Conservation (phyloP, 64 coral and sea anemone species). For the Trachythela sp. region DNA sequence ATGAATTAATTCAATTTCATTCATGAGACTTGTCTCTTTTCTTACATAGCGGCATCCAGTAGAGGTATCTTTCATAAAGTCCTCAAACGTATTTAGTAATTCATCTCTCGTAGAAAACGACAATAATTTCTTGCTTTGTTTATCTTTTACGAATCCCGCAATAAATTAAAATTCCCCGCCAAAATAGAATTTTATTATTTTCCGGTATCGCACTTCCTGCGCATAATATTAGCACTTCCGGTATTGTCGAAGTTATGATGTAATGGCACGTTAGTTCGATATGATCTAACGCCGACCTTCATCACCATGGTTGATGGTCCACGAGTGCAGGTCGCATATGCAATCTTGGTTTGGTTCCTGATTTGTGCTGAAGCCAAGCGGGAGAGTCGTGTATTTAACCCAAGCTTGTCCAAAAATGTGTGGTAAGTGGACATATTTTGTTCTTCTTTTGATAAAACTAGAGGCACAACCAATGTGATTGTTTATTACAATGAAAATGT, state of each 20-base stretch:
- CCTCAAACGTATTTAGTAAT: not conserved
- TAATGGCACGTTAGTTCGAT: too few relatives aligned
- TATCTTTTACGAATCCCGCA: too few relatives aligned
- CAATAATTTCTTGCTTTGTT: not conserved
- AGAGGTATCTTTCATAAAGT: not conserved
- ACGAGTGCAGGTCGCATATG: conserved; percentile 9
- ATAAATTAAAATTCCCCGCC: too few relatives aligned
- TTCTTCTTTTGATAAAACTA: not conserved
- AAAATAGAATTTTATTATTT: too few relatives aligned
- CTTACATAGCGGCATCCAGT: not conserved
- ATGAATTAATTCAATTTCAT: not conserved
- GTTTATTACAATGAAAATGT: not conserved
- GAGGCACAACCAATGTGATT: not conserved
- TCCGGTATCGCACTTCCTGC: too few relatives aligned
- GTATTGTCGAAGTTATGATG: too few relatives aligned
- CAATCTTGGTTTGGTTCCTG: not conserved
- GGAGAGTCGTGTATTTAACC: not conserved
- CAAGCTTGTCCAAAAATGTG: not conserved
- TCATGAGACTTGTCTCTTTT: not conserved
- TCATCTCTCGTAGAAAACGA: not conserved
- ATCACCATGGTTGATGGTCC: not conserved
- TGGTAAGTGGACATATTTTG: not conserved
- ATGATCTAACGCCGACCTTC: not conserved
- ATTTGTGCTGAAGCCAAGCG: not conserved
- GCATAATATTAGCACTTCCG: too few relatives aligned